Conservation (phyloP, 2,797 vertebrate species). For the Pitangus sulphuratus region DNA sequence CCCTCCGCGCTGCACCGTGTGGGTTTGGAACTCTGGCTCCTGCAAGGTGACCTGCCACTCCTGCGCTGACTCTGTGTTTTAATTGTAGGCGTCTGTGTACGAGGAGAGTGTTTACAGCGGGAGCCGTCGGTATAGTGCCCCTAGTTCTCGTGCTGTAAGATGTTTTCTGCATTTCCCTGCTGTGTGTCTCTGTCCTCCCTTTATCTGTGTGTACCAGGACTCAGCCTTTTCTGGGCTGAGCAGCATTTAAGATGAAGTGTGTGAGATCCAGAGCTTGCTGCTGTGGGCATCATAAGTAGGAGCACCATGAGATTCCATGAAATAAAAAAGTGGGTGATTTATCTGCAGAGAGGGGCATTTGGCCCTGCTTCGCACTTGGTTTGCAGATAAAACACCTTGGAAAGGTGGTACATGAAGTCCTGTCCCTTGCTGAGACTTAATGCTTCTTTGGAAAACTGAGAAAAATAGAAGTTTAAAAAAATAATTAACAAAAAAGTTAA, state of each 20-base stretch:
- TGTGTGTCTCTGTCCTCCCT: background rate
- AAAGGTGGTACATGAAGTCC: background rate
- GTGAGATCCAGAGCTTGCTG: background rate
- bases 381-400: background rate
- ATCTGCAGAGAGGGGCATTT: background rate
- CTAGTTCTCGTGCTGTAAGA: conserved; percentile 80
- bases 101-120: conserved; percentile 72
- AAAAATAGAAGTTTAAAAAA: background rate
- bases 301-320: background rate
- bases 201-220: background rate
- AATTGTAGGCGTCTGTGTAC: conserved; percentile 73
- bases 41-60: background rate
- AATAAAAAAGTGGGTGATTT: background rate
- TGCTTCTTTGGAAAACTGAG: background rate
- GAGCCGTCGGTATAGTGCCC: conserved; percentile 75
- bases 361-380: fast-evolving
- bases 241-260: fast-evolving
- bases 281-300: background rate
- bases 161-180: conserved; percentile 10
- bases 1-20: background rate
- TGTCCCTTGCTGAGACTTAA: background rate
- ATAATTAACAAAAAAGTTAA: background rate
- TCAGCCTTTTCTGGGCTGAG: background rate
- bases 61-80: conserved; percentile 56
- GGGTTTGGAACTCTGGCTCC: background rate